Conservation (phyloP, 2,888 invertebrate genomes). For the Stenodema calcarata region DNA sequence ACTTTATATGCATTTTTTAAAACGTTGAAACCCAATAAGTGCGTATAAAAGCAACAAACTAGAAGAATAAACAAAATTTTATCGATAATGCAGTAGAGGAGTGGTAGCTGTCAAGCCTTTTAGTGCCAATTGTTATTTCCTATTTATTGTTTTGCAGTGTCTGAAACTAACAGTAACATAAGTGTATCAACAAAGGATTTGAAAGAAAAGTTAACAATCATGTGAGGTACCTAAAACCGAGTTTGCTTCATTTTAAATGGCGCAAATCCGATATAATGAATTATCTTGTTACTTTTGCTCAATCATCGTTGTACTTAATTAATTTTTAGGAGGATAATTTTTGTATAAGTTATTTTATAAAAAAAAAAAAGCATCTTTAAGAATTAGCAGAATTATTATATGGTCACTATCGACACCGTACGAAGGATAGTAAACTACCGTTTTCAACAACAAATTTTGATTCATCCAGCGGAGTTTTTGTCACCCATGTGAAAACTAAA, state of each 20-base stretch:
- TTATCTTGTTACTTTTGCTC: constrained; percentile 37
- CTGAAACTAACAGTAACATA: neutral
- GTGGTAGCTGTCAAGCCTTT: constrained; percentile 23
- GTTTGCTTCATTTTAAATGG: constrained; percentile 26
- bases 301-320: constrained; percentile 29
- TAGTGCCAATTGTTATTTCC: constrained; percentile 22
- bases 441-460: neutral
- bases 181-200: neutral
- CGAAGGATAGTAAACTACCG: neutral
- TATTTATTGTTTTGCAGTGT: neutral
- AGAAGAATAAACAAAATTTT: neutral
- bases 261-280: neutral
- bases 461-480: too few relatives aligned
- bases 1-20: neutral
- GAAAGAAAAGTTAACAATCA: neutral
- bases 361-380: neutral
- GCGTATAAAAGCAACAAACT: neutral
- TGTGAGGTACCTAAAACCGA: neutral
- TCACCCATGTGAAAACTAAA: too few relatives aligned
- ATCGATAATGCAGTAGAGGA: neutral
- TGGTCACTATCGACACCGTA: neutral
- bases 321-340: constrained; percentile 5
- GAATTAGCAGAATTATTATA: neutral
- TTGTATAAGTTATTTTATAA: constrained; percentile 12
- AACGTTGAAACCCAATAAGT: neutral